Evolutionary conservation across 2,888 invertebrate genomes (phyloP).

Genomic region (Shargacucullia verbasci): DNA sequence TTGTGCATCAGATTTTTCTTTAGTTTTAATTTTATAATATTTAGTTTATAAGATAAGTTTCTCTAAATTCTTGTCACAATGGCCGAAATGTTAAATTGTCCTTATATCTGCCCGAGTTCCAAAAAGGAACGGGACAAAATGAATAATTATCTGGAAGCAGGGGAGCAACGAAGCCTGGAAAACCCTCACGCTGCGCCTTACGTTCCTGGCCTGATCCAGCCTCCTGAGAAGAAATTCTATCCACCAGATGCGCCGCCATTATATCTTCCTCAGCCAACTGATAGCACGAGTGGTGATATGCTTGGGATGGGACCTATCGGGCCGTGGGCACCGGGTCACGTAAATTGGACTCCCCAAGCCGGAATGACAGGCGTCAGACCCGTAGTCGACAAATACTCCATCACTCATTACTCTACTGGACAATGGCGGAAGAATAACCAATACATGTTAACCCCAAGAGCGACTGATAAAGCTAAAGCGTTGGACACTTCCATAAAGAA

Average conservation of each 20-base stretch:
- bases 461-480: slow-evolving; percentile 73
- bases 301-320: slow-evolving; percentile 85
- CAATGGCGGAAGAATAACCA: slow-evolving; percentile 92
- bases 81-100: slow-evolving; percentile 64
- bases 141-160: slow-evolving; percentile 53
- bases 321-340: slow-evolving; percentile 93
- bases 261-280: slow-evolving; percentile 81
- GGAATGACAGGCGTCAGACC: slow-evolving; percentile 93
- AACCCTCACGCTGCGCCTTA: slow-evolving; percentile 67
- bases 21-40: slow-evolving; percentile 35
- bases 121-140: neutral
- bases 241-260: slow-evolving; percentile 77
- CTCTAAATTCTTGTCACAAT: slow-evolving; percentile 63
- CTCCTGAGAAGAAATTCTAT: slow-evolving; percentile 71
- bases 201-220: slow-evolving; percentile 74
- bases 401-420: slow-evolving; percentile 92
- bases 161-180: slow-evolving; percentile 32
- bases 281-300: slow-evolving; percentile 81
- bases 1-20: slow-evolving; percentile 8
- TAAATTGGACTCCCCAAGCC: slow-evolving; percentile 92
- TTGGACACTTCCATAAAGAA: slow-evolving; percentile 67
- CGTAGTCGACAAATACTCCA: slow-evolving; percentile 93
- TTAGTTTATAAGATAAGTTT: slow-evolving; percentile 34
- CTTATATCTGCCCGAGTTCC: slow-evolving; percentile 71
- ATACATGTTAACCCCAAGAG: slow-evolving; percentile 79